Conservation (phyloP, 2,113 vertebrate genomes). For the Anguilla rostrata region DNA sequence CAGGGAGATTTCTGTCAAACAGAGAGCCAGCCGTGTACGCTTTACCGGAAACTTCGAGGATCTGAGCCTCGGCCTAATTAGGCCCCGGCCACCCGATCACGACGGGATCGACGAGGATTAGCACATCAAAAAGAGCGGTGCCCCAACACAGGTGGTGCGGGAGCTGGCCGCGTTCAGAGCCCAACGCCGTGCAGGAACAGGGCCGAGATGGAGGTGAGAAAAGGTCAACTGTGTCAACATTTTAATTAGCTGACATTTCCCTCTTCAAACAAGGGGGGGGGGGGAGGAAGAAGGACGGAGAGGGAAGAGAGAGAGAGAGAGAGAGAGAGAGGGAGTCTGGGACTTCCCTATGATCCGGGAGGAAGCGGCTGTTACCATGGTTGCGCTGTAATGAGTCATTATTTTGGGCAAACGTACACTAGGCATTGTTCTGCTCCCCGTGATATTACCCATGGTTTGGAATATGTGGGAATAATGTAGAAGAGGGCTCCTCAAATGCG, state of each 20-base stretch:
- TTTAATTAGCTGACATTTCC: slow-evolving; percentile 73
- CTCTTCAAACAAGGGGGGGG: slow-evolving; percentile 55
- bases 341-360: background rate
- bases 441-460: too few species aligned
- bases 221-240: slow-evolving; percentile 61
- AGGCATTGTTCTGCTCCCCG: background rate
- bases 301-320: background rate
- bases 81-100: background rate
- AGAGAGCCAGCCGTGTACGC: background rate
- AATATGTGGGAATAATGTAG: too few species aligned
- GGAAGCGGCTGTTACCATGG: background rate
- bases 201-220: slow-evolving; percentile 44
- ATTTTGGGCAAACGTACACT: background rate
- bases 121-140: slow-evolving; percentile 7
- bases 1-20: background rate
- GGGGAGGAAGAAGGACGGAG: slow-evolving; percentile 25
- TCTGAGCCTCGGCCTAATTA: background rate
- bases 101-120: background rate
- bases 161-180: background rate
- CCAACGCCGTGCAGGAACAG: background rate
- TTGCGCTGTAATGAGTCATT: background rate
- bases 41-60: too few species aligned
- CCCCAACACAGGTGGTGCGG: background rate
- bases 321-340: slow-evolving; percentile 23
- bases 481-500: too few species aligned